These are phyloP conservation scores for Danio tinwini DNA, from an alignment of 2,797 vertebrate genomes.

Conservation along the genomic window DNA sequence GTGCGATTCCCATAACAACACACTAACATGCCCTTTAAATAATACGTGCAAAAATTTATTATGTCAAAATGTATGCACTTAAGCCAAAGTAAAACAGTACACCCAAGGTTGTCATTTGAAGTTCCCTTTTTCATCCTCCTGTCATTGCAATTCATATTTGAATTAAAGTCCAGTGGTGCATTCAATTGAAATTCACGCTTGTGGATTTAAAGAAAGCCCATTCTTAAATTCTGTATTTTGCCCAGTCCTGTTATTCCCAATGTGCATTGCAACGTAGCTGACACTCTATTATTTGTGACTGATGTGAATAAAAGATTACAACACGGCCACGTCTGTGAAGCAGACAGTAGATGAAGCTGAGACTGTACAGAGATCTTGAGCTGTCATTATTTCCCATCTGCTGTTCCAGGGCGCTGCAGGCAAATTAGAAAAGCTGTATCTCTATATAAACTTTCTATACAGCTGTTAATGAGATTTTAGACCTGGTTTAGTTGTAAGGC, in stretches of 20 bases:
- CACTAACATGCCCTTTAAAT: too few species aligned
- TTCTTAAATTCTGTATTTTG: slow-evolving; percentile 2
- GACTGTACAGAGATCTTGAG: slow-evolving; percentile 36
- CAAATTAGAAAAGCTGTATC: slow-evolving; percentile 41
- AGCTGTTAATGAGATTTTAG: slow-evolving; percentile 44
- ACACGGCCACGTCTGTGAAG: slow-evolving; percentile 35
- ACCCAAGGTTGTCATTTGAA: background rate
- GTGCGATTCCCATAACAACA: too few species aligned
- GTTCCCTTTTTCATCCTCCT: background rate
- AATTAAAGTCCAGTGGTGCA: background rate
- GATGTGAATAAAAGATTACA: slow-evolving; percentile 53
- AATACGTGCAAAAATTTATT: background rate
- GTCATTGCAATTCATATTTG: background rate
- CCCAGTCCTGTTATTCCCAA: background rate
- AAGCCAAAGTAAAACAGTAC: background rate
- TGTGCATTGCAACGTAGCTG: slow-evolving; percentile 15
- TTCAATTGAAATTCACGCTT: background rate
- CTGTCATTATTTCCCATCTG: slow-evolving; percentile 56
- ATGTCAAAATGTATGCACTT: background rate
- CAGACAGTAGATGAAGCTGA: slow-evolving; percentile 28
- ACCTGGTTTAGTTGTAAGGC: background rate
- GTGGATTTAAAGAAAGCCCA: background rate
- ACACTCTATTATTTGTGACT: slow-evolving; percentile 40
- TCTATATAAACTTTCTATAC: slow-evolving; percentile 25
- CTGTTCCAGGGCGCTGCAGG: background rate